Evolutionary conservation across 2,888 invertebrate genomes (phyloP), one percentile per base, ranked within the genome.

Genomic region (Megaustenia siamemsis): DNA sequence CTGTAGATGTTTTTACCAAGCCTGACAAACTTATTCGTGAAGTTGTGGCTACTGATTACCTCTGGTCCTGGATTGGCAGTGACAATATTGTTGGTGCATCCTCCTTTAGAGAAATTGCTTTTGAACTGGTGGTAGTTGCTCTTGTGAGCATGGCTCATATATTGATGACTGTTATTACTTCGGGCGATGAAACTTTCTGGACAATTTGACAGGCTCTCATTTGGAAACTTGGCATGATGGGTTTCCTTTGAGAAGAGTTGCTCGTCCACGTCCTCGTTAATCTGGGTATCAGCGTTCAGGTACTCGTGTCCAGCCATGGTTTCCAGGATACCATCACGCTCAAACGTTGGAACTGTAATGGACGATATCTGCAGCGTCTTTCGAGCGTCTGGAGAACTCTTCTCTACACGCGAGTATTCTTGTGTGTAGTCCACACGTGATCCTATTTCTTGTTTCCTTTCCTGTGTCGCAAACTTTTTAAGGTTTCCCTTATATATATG

Each of bases 401-500:
- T 53, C 12, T 28, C 18, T 12, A 56, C 21, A 12, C 45, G 43
- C n/a, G n/a, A 24, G 32, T 66, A 78, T 40, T 78, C 78, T 38
- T 40, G 63, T 10, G 8, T 56, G 32, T 63, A 28, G 43, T 66
- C 28, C 4, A 12, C 24, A 43, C 43, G 45, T 0, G 40, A 66
- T n/a, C 43, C 43, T 3, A 43, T 32, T 28, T 78, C 66, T 28
- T 49, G 49, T 35, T 60, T 4, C 10, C 18, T 40, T 60, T 45
- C 24, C 38, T 68, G 73, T 24, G 69, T 40, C 2, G 2, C 32
- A 1, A 32, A 32, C 32, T 63, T 32, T 43, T 6, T 71, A 4
- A 66, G 28, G 15, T 77, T 83, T 1, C 77, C 83, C 24, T 68
- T 73, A 38, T 83, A 83, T 53, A 77, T 76, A 32, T 83, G 83